Evolutionary conservation across 2,797 vertebrate genomes (phyloP).

Genomic region (Girardinus metallicus): DNA sequence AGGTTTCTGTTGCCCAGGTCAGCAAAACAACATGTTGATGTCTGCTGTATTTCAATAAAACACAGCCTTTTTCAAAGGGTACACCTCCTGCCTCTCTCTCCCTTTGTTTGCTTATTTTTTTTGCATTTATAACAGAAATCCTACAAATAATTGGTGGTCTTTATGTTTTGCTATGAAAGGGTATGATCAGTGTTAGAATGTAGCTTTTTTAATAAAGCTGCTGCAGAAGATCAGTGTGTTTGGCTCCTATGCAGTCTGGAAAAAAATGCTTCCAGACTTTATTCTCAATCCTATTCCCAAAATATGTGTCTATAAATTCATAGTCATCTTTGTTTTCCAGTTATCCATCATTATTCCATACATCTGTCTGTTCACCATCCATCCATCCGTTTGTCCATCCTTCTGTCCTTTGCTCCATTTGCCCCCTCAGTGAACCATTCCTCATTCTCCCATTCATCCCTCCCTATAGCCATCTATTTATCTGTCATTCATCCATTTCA

Average conservation of each 20-base stretch:
- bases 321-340: background rate
- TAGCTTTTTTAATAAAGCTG: background rate
- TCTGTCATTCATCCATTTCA: background rate
- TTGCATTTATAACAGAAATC: background rate
- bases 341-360: background rate
- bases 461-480: background rate
- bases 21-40: conserved; percentile 88
- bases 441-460: background rate
- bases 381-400: background rate
- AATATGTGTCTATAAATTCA: background rate
- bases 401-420: background rate
- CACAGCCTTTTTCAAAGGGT: conserved; percentile 76
- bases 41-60: conserved; percentile 88
- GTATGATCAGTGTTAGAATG: background rate
- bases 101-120: conserved; percentile 10
- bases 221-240: background rate
- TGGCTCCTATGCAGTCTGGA: background rate
- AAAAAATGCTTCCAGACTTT: background rate
- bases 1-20: conserved; percentile 75
- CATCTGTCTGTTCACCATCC: background rate
- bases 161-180: background rate
- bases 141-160: background rate
- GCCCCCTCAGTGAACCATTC: background rate
- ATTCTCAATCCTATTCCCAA: background rate
- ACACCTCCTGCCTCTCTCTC: conserved; percentile 22